Evolutionary conservation across 2,797 vertebrate species (phyloP).

Genomic region (Sternotherus odoratus): DNA sequence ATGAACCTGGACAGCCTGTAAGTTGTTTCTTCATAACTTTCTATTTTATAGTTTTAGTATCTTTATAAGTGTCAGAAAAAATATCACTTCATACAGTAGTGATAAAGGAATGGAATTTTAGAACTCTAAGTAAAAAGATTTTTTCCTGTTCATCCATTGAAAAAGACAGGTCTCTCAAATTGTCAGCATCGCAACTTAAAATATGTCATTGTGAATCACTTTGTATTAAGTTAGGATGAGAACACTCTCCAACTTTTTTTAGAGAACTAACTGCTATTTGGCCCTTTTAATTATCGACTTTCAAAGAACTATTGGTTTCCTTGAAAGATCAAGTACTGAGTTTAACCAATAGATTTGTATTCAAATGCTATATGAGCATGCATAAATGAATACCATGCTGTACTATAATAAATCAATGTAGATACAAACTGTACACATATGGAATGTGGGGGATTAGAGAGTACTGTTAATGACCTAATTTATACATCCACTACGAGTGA

Average conservation of each 20-base stretch:
- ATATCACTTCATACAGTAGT: background rate
- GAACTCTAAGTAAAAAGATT: background rate
- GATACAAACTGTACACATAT: background rate
- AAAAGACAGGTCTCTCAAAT: slow-evolving; percentile 24
- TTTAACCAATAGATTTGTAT: slow-evolving; percentile 4
- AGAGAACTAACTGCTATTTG: background rate
- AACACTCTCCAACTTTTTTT: slow-evolving; percentile 7
- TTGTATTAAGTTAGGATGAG: background rate
- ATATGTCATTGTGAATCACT: slow-evolving; percentile 10
- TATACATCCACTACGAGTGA: background rate
- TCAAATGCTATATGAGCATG: background rate
- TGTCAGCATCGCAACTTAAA: slow-evolving; percentile 2
- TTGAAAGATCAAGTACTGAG: background rate
- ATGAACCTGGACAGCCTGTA: slow-evolving; percentile 97
- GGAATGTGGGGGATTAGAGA: background rate
- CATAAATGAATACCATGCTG: background rate
- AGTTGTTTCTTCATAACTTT: slow-evolving; percentile 80
- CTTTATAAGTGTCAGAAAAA: slow-evolving; percentile 36
- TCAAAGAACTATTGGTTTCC: background rate
- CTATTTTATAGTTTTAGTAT: background rate
- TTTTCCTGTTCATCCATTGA: slow-evolving; percentile 24
- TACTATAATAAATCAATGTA: background rate
- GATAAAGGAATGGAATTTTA: background rate
- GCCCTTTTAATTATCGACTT: slow-evolving; percentile 37
- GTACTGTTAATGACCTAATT: background rate